phyloP scores from a whole-genome alignment of 2,888 invertebrate species.

The Morpho helenor region DNA sequence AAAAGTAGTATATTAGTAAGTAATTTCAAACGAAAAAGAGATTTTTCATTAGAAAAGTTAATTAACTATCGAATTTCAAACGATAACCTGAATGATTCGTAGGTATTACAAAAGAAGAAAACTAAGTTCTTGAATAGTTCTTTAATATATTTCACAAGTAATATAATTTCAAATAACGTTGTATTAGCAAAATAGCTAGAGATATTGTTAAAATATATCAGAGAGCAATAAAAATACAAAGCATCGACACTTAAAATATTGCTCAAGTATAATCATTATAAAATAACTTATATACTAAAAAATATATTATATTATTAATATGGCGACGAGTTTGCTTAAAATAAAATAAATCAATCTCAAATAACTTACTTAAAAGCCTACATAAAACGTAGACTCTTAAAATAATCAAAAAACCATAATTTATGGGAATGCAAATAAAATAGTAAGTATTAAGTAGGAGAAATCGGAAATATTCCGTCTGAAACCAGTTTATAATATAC shows the following conservation, averaged over 20 bases:
- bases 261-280: slow-evolving; percentile 8
- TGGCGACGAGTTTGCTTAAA: slow-evolving; percentile 25
- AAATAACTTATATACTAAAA: slow-evolving; percentile 10
- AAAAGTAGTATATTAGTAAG: neutral
- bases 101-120: no score
- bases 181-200: neutral
- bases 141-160: no score
- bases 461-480: neutral
- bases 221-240: slow-evolving; percentile 7
- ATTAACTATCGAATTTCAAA: no score
- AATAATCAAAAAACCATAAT: slow-evolving; percentile 53
- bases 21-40: neutral
- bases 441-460: slow-evolving; percentile 1
- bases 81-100: no score
- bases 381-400: slow-evolving; percentile 71
- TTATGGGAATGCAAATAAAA: slow-evolving; percentile 36
- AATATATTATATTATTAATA: slow-evolving; percentile 29
- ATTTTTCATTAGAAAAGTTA: no score
- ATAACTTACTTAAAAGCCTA: slow-evolving; percentile 60
- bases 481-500: no score
- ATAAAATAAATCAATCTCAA: slow-evolving; percentile 25
- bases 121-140: no score
- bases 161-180: neutral
- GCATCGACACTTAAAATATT: slow-evolving; percentile 5
- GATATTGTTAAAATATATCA: slow-evolving; percentile 2